Evolutionary conservation across 1,140 invertebrate genomes (phyloP), one percentile per base, ranked within the genome.

Genomic region (Drosophila chauvacae): DNA sequence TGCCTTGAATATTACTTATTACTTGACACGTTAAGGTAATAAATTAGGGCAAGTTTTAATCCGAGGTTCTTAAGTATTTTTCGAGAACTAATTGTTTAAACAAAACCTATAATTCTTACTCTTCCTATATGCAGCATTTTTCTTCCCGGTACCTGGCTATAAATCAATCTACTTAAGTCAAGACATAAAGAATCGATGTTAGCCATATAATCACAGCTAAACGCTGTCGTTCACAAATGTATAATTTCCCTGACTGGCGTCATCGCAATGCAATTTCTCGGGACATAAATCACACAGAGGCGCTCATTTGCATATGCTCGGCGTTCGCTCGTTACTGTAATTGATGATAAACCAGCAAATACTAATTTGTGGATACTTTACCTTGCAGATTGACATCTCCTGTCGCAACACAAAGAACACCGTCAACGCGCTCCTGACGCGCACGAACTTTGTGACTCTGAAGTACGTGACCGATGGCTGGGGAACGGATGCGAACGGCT

Each of bases 381-480:
- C 30, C 57, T 72, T 88, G n/a, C 62, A 98, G 97, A 96, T 95
- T 83, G 97, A 98, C 93, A 94, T 98, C 66, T 97, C 97, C 44
- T 98, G 97, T 93, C 95, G 96, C 61, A 97, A 98, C 93, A 98
- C 97, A 56, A 96, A 96, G 91, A 95, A 97, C 93, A 95, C 96
- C 75, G 96, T 98, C 57, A 96, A 96, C 63, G 95, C 96, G 62
- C 96, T 98, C 92, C 97, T 97, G 93, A 98, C 97, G 37, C 95
- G 96, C 79, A 97, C 96, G 90, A 98, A 98, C 94, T 98, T 97
- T 93, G 96, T 98, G 48, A 98, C 97, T 26, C 94, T 98, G 73
- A 97, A 97, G 93, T 98, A 98, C 94, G 96, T 97, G 86, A 98
- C 97, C 42, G 97, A 98, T 93, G 95, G 94, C 85, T 98, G 97